Base-by-base conservation (phyloP, 2,113 vertebrate genomes). In the Xenopus borealis region DNA sequence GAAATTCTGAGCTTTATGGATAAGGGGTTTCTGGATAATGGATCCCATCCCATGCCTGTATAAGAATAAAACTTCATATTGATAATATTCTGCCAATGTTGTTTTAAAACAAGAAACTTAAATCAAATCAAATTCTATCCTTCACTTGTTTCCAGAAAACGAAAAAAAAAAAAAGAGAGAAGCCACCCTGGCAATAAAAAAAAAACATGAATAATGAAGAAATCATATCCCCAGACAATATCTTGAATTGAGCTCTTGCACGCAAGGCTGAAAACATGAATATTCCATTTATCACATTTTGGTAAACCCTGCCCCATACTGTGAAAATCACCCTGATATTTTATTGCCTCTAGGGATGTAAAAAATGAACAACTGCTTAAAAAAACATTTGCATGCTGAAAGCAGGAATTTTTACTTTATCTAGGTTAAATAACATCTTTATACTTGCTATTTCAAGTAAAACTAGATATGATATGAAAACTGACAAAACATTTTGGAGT, bases 321-420 rank as follows among this genome's bases (percentile, higher is more conserved):
- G 53, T 55, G 53, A 55, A 55, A n/a, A 55, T 55, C 14, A 55
- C 53, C 53, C 53, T 55, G 53, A 55, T 55, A 55, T 55, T 55
- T 55, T n/a, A 55, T 55, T 55, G 53, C 53, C 53, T 55, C 17
- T 4, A 55, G 53, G 53, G 14, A n/a, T n/a, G 12, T 8, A 16
- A 55, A n/a, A 55, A 55, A 55, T 55, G 16, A 55, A 55, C 53
- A 55, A 17, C 53, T 55, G 53, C 53, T n/a, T n/a, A 16, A 55
- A n/a, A 55, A n/a, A 55, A n/a, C 47, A 50, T 16, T 40, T 50
- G 12, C 14, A 10, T 50, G 14, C 11, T 50, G 47, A 50, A 50
- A 16, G 5, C 53, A 55, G 16, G 47, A 6, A 4, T 13, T 50
- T 50, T 12, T 50, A 13, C 14, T 50, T 50, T 50, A 50, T 50